These are phyloP conservation scores for Spermophilus dauricus DNA, from an alignment of 2,113 vertebrate species.

Conservation along the genomic window DNA sequence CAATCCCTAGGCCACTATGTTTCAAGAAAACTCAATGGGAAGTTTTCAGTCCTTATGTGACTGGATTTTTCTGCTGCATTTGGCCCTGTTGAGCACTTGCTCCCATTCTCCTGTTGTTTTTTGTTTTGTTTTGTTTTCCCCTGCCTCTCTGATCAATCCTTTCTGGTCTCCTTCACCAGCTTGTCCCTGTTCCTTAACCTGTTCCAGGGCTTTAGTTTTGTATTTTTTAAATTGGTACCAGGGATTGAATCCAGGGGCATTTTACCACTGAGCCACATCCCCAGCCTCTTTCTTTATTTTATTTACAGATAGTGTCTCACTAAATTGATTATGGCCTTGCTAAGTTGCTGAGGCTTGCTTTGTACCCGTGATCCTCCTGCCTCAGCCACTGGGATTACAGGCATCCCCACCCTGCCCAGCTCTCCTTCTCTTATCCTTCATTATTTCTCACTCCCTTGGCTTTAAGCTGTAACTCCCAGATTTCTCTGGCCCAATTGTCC, in stretches of 20 bases:
- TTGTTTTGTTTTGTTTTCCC: not conserved
- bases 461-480: not conserved
- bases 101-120: not conserved
- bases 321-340: too few relatives aligned
- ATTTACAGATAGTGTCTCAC: too few relatives aligned
- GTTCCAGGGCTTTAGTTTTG: not conserved
- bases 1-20: not conserved
- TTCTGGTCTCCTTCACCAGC: not conserved
- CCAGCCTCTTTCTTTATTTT: too few relatives aligned
- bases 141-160: not conserved
- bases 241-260: too few relatives aligned
- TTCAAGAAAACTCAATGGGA: not conserved
- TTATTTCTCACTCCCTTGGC: not conserved
- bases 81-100: not conserved
- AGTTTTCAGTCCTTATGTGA: not conserved
- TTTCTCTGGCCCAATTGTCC: not conserved
- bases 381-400: too few relatives aligned
- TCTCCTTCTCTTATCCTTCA: not conserved
- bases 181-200: not conserved
- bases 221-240: too few relatives aligned
- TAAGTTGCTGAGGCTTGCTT: too few relatives aligned
- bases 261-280: too few relatives aligned
- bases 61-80: not conserved
- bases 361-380: too few relatives aligned
- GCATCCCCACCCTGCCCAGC: too few relatives aligned